These are phyloP conservation scores for Drosophila simulans DNA, from an alignment of 1,140 invertebrate species.

Conservation along the genomic window DNA sequence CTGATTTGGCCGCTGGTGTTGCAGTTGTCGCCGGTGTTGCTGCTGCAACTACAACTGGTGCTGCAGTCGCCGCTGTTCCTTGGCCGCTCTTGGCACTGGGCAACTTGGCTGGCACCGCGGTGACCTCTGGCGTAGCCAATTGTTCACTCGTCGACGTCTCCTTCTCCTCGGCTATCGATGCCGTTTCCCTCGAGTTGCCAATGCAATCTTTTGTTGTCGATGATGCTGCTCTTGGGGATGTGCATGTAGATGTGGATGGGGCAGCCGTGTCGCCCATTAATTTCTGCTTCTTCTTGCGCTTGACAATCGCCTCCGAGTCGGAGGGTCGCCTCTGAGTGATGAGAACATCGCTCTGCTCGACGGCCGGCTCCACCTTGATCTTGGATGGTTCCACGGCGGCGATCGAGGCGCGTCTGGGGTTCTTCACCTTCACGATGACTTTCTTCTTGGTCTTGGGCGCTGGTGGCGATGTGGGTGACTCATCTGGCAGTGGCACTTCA, in stretches of 20 bases:
- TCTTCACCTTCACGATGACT: slow-evolving; percentile 51
- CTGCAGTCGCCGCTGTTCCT: slow-evolving; percentile 21
- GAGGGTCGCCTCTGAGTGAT: slow-evolving; percentile 73
- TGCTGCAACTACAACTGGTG: slow-evolving; percentile 1
- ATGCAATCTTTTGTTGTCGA: slow-evolving; percentile 20
- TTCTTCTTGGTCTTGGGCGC: slow-evolving; percentile 56
- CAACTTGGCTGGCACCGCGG: slow-evolving; percentile 56
- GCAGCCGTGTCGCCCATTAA: slow-evolving; percentile 52
- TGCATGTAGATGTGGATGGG: background rate
- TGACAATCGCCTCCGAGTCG: slow-evolving; percentile 76
- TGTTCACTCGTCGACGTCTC: slow-evolving; percentile 50
- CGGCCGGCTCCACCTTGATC: slow-evolving; percentile 65
- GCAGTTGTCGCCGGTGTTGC: slow-evolving; percentile 16
- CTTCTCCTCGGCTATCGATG: slow-evolving; percentile 25
- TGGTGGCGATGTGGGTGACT: slow-evolving; percentile 25
- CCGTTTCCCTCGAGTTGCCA: slow-evolving; percentile 35
- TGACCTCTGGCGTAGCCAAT: slow-evolving; percentile 66
- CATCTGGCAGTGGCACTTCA: slow-evolving; percentile 25
- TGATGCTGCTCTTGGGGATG: slow-evolving; percentile 11
- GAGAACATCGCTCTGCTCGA: slow-evolving; percentile 53
- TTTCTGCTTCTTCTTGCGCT: slow-evolving; percentile 76
- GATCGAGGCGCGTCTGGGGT: slow-evolving; percentile 71
- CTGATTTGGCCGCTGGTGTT: slow-evolving; percentile 19
- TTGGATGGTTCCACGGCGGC: slow-evolving; percentile 77
- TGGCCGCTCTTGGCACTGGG: slow-evolving; percentile 60